Evolutionary conservation across 2,113 vertebrate species (phyloP).

Genomic region (Pachyramphus minor): DNA sequence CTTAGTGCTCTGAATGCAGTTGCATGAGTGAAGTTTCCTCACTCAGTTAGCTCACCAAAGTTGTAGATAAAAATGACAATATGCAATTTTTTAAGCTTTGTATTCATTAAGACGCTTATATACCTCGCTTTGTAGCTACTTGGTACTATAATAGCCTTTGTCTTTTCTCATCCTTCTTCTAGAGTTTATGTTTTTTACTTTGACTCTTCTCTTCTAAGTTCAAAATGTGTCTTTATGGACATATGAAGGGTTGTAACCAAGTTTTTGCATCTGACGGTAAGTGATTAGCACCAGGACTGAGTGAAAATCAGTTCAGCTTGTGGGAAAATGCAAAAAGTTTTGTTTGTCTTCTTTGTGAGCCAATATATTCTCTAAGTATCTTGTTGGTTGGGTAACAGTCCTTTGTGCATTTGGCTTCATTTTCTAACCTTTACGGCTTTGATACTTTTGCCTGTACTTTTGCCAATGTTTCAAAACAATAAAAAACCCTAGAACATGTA

Average conservation of each 20-base stretch:
- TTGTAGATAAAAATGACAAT: background rate
- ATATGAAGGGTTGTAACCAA: background rate
- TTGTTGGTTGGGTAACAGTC: background rate
- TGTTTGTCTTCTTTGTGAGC: background rate
- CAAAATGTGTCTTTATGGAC: background rate
- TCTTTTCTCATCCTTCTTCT: background rate
- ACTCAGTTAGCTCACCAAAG: background rate
- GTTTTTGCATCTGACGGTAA: background rate
- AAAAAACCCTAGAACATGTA: background rate
- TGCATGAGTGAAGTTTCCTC: background rate
- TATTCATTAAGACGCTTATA: background rate
- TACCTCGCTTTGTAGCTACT: background rate
- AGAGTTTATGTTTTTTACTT: background rate
- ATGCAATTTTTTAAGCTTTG: background rate
- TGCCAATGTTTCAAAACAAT: slow-evolving; percentile 11
- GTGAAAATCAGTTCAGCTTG: background rate
- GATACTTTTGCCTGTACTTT: background rate
- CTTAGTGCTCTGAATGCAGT: background rate
- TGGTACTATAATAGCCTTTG: background rate
- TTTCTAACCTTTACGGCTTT: slow-evolving; percentile 36
- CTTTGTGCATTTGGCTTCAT: background rate
- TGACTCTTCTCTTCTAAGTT: background rate
- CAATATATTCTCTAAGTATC: background rate
- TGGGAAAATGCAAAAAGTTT: background rate
- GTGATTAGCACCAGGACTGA: background rate